phyloP scores from a whole-genome alignment of 2,113 vertebrate species.

The Thamnophis sirtalis region DNA sequence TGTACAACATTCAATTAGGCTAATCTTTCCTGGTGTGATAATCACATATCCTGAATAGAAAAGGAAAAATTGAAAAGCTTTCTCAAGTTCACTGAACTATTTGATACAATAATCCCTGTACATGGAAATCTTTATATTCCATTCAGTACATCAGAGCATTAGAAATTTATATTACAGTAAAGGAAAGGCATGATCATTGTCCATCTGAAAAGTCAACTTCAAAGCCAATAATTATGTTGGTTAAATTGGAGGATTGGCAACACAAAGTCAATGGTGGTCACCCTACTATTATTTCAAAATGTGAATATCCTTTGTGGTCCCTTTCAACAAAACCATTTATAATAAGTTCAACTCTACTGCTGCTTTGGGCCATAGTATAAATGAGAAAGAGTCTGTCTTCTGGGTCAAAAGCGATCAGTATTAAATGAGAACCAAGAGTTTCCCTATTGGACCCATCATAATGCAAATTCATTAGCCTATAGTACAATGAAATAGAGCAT shows the following conservation, averaged over 20 bases:
- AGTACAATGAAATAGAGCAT: neutral
- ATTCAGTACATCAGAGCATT: neutral
- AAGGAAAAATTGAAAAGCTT: neutral
- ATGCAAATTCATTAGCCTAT: neutral
- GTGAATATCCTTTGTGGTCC: neutral
- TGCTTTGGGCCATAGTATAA: neutral
- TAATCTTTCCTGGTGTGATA: neutral
- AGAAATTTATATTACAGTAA: neutral
- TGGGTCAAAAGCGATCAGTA: neutral
- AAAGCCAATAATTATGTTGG: neutral
- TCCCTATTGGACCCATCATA: neutral
- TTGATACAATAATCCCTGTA: neutral
- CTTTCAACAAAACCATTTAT: neutral
- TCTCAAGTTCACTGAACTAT: neutral
- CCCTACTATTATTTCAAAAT: neutral
- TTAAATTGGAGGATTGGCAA: neutral
- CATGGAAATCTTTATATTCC: neutral
- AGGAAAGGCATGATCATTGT: neutral
- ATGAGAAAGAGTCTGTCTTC: neutral
- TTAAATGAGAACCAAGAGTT: neutral
- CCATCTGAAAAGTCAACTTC: neutral
- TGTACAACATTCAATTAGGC: neutral
- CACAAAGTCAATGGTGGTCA: neutral
- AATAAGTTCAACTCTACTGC: neutral
- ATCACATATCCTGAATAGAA: neutral